Base-by-base conservation (phyloP, 2,888 invertebrate species). In the Tetheella fluctuosa region DNA sequence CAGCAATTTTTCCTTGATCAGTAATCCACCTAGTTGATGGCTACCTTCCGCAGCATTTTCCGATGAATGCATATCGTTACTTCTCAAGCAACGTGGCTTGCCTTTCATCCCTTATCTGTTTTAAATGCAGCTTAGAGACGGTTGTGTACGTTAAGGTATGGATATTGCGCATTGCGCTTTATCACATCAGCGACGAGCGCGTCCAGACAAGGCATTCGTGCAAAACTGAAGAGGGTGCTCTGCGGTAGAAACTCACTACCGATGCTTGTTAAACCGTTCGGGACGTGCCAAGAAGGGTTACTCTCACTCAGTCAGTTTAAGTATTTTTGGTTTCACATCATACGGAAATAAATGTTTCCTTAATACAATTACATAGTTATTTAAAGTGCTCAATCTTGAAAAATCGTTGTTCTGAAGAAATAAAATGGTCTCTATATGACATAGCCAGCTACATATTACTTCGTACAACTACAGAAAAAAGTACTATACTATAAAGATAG, bases 131-230 rank as follows among this genome's bases (percentile, higher is more conserved):
- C 20, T 20, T 48, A 48, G 12, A 1, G 2, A 48, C 7, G 20
- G 8, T 7, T 48, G 10, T 48, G 48, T 20, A 17, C 10, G 10
- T 48, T 20, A 8, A 20, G 20, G 17, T 48, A 48, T 48, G 20
- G n/a, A 48, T 20, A 48, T 48, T 48, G 17, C 48, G 48, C 48
- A 48, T 48, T 48, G 48, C 48, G 48, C 48, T 48, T 42, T 20
- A 48, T 48, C 20, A 48, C 48, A 48, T 48, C 20, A 48, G 3
- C 20, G 48, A 48, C 13, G 13, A 34, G 34, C 34, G 34, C 13
- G n/a, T 48, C 48, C 17, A 42, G 42, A 5, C 42, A 48, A 10
- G 48, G 20, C 10, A 48, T 17, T 48, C 48, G 48, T 48, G 48
- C 48, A 20, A 17, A 48, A 48, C 48, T 48, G 48, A 48, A 48